Evolutionary conservation across 2,888 invertebrate genomes (phyloP).

Genomic region (Gandaritis pyraliata): DNA sequence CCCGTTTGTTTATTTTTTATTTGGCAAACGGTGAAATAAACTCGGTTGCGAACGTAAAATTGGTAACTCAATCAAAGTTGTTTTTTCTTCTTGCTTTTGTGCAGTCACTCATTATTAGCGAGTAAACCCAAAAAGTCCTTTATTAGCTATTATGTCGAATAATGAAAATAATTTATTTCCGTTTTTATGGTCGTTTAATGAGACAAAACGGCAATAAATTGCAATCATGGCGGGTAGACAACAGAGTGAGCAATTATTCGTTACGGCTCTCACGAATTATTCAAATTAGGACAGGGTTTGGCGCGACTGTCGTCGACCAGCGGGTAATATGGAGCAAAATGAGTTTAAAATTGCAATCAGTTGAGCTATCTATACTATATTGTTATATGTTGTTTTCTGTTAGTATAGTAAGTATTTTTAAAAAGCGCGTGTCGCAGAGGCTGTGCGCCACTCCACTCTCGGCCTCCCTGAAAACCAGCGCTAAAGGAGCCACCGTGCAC

Average conservation of each 20-base stretch:
- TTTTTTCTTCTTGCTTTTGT: conserved; percentile 8
- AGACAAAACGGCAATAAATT: conserved; percentile 55
- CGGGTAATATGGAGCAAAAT: neutral
- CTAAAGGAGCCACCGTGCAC: too few species aligned
- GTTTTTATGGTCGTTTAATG: conserved; percentile 27
- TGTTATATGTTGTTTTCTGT: too few species aligned
- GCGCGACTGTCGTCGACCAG: conserved; percentile 24
- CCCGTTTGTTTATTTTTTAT: too few species aligned
- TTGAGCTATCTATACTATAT: too few species aligned
- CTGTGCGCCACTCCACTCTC: too few species aligned
- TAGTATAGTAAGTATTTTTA: too few species aligned
- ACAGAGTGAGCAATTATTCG: conserved; percentile 56
- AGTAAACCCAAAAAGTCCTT: conserved; percentile 11
- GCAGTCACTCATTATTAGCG: conserved; percentile 10
- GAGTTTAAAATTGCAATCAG: too few species aligned
- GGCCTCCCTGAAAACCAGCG: too few species aligned
- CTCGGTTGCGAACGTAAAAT: too few species aligned
- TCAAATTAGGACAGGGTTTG: conserved; percentile 50
- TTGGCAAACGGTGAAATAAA: too few species aligned
- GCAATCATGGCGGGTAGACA: conserved; percentile 61
- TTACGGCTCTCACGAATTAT: conserved; percentile 61
- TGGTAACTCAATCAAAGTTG: neutral
- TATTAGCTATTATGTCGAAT: conserved; percentile 23
- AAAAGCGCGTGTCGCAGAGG: too few species aligned
- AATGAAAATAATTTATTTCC: conserved; percentile 24